These are phyloP conservation scores for Zygogramma bicolorata DNA, from an alignment of 2,888 invertebrate genomes.

Conservation along the genomic window DNA sequence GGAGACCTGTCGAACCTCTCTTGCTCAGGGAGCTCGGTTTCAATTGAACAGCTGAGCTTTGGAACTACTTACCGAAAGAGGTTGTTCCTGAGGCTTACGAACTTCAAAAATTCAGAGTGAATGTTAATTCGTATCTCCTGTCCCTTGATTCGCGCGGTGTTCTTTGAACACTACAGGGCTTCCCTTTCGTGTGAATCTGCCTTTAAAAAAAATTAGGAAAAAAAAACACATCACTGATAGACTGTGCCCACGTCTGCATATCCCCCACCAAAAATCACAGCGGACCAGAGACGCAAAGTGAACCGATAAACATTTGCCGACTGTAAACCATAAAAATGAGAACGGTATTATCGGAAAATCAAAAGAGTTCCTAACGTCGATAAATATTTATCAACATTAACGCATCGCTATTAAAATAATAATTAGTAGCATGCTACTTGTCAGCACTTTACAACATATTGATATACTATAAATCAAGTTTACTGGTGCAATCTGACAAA, in stretches of 20 bases:
- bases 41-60: no score
- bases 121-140: no score
- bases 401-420: constrained; percentile 48
- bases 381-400: constrained; percentile 48
- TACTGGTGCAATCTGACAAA: constrained; percentile 40
- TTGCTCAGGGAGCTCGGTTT: no score
- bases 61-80: no score
- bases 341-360: constrained; percentile 38
- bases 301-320: constrained; percentile 32
- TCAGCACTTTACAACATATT: constrained; percentile 48
- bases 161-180: no score
- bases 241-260: background rate
- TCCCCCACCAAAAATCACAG: background rate
- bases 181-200: no score
- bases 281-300: constrained; percentile 14
- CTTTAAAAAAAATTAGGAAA: no score
- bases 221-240: no score
- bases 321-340: constrained; percentile 35
- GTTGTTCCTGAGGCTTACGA: no score
- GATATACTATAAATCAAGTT: constrained; percentile 45
- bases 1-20: no score
- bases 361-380: constrained; percentile 40
- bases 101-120: no score
- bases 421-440: constrained; percentile 45
- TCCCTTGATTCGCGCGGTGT: no score